Conservation (phyloP, 2,797 vertebrate genomes). For the Limnodromus scolopaceus region DNA sequence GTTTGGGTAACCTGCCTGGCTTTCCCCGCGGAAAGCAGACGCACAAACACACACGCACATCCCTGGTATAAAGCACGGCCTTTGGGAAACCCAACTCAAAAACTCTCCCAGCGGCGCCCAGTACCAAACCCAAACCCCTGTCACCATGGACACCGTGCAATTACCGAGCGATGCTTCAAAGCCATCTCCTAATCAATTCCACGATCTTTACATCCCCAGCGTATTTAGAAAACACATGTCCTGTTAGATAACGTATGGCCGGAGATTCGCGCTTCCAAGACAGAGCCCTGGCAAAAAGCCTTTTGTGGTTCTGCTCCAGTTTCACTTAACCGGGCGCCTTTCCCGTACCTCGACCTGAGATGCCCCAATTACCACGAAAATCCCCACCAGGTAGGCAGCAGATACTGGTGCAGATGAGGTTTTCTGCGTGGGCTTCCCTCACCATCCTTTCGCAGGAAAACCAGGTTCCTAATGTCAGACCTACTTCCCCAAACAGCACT, state of each 20-base stretch:
- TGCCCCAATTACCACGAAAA: not conserved
- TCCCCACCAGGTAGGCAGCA: not conserved
- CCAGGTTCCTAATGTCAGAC: not conserved
- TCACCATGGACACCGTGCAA: not conserved
- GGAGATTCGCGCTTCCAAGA: not conserved
- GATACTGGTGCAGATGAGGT: not conserved
- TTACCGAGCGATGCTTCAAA: not conserved
- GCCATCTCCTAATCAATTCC: not conserved
- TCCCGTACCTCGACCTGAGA: not conserved
- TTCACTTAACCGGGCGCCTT: not conserved
- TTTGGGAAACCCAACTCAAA: not conserved
- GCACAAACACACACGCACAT: fast-evolving
- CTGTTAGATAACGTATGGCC: not conserved
- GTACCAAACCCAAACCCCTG: not conserved
- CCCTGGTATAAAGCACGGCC: not conserved
- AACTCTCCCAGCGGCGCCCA: not conserved
- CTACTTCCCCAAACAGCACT: not conserved
- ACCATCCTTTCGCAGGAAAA: not conserved
- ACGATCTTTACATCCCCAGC: not conserved
- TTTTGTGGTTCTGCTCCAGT: not conserved
- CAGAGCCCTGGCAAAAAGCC: not conserved
- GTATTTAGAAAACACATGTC: not conserved
- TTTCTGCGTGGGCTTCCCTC: not conserved
- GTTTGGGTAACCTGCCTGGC: not conserved
- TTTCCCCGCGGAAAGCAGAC: fast-evolving